Percentiles rank a stretch among this genome's conserved stretches.
phyloP scores from a whole-genome alignment of 2,888 invertebrate genomes.

The Matsumyia berberina region DNA sequence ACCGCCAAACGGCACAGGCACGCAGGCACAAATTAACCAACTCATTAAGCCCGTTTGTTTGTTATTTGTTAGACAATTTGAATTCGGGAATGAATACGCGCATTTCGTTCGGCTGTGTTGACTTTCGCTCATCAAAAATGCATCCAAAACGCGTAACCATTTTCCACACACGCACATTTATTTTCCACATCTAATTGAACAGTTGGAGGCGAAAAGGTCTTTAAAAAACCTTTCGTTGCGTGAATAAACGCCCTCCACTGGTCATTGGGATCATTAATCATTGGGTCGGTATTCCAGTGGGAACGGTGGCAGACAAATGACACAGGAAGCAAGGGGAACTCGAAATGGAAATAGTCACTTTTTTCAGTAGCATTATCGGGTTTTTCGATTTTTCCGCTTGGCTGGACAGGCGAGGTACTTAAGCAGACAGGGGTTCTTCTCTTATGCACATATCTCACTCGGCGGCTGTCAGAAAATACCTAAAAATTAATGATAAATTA shows the following conservation, averaged over 20 bases:
- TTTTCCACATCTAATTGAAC: slow-evolving; percentile 37
- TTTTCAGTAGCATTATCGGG: slow-evolving; percentile 69
- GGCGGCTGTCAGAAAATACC: slow-evolving; percentile 65
- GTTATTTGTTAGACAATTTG: slow-evolving; percentile 72
- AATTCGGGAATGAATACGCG: slow-evolving; percentile 25
- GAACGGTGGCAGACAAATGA: slow-evolving; percentile 64
- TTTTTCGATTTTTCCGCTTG: slow-evolving; percentile 71
- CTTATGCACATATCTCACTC: slow-evolving; percentile 53
- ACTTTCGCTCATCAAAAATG: slow-evolving; percentile 65
- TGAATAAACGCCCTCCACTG: slow-evolving; percentile 58
- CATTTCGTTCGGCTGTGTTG: slow-evolving; percentile 27
- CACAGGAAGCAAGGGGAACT: slow-evolving; percentile 60
- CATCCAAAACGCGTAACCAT: slow-evolving; percentile 35
- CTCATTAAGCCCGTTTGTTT: slow-evolving; percentile 76
- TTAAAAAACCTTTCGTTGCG: slow-evolving; percentile 28
- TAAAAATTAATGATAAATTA: slow-evolving; percentile 73
- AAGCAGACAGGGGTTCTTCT: slow-evolving; percentile 16
- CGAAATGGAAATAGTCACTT: slow-evolving; percentile 3
- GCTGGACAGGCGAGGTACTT: slow-evolving; percentile 39
- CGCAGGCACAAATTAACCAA: slow-evolving; percentile 71
- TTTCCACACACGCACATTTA: slow-evolving; percentile 54
- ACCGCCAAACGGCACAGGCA: slow-evolving; percentile 54
- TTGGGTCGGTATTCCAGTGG: slow-evolving; percentile 38
- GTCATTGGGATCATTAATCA: slow-evolving; percentile 71
- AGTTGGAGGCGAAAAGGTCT: slow-evolving; percentile 31